Percentiles rank a stretch among this genome's conserved stretches.
Conservation (phyloP, 2,113 vertebrate genomes). For the Pseudonaja textilis region DNA sequence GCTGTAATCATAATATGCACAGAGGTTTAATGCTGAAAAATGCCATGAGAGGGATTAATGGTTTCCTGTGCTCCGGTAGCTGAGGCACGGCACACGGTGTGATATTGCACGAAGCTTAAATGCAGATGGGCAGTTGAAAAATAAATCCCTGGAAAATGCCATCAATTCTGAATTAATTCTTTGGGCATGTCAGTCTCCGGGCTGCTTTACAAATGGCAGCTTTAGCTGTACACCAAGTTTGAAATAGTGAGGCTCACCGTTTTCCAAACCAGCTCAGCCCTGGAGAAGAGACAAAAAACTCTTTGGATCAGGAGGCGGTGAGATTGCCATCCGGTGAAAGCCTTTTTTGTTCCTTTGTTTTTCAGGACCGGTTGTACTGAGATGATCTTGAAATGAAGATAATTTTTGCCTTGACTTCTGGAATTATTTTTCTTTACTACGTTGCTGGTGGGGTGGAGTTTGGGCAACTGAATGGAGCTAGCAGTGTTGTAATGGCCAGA, state of each 20-base stretch:
- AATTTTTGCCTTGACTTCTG: not conserved
- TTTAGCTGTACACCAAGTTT: not conserved
- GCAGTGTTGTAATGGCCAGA: too few relatives aligned
- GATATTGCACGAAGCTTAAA: slow-evolving; percentile 51
- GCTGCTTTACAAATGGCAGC: not conserved
- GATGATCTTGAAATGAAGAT: not conserved
- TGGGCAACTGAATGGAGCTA: too few relatives aligned
- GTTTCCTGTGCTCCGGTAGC: slow-evolving; percentile 32
- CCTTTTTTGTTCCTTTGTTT: too few relatives aligned
- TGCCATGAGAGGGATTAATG: slow-evolving; percentile 65
- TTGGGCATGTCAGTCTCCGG: not conserved
- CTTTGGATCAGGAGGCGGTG: not conserved
- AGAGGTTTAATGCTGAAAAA: slow-evolving; percentile 63
- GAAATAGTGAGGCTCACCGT: not conserved
- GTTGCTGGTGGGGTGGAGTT: too few relatives aligned
- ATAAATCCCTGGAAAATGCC: not conserved
- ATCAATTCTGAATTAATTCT: slow-evolving; percentile 40
- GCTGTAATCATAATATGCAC: slow-evolving; percentile 56
- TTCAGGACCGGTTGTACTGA: not conserved
- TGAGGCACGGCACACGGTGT: not conserved
- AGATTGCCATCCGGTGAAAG: too few relatives aligned
- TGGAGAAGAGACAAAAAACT: not conserved
- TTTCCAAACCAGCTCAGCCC: too few relatives aligned
- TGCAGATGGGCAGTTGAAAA: not conserved
- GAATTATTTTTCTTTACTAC: not conserved